Evolutionary conservation across 2,888 invertebrate genomes (phyloP).

Genomic region (Drosophila recens): DNA sequence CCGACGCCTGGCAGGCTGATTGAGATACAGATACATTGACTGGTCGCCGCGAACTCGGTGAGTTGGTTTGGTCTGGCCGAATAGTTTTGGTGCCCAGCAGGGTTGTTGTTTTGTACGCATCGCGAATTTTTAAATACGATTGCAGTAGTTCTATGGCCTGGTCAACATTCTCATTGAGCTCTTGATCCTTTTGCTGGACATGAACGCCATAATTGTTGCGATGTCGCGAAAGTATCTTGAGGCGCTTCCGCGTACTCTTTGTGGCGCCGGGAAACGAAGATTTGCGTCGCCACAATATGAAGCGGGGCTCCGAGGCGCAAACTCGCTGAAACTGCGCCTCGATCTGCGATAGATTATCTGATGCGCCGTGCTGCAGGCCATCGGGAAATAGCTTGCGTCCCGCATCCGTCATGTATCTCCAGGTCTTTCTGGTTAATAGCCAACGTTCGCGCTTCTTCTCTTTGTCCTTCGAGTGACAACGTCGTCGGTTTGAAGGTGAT

Average conservation of each 20-base stretch:
- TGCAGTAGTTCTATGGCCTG: constrained; percentile 78
- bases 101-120: constrained; percentile 77
- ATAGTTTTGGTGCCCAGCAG: constrained; percentile 80
- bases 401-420: constrained; percentile 97
- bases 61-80: constrained; percentile 81
- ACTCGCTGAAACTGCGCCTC: constrained; percentile 94
- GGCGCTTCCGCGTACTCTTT: constrained; percentile 65
- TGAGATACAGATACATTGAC: constrained; percentile 6
- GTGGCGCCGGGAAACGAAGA: constrained; percentile 89
- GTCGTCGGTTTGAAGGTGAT: constrained; percentile 30
- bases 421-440: constrained; percentile 94
- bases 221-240: constrained; percentile 61
- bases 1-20: neutral
- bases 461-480: constrained; percentile 61
- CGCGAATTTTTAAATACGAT: constrained; percentile 73
- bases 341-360: constrained; percentile 91
- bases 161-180: constrained; percentile 64
- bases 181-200: constrained; percentile 9
- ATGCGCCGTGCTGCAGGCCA: constrained; percentile 88
- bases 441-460: constrained; percentile 89
- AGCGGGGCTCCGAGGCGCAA: constrained; percentile 91
- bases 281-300: constrained; percentile 91
- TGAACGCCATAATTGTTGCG: constrained; percentile 28
- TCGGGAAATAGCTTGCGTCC: constrained; percentile 95
- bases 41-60: constrained; percentile 82